Percentiles rank a stretch among this genome's conserved stretches.
Conservation (phyloP, 2,888 invertebrate genomes). For the Koerneria pararmatus region DNA sequence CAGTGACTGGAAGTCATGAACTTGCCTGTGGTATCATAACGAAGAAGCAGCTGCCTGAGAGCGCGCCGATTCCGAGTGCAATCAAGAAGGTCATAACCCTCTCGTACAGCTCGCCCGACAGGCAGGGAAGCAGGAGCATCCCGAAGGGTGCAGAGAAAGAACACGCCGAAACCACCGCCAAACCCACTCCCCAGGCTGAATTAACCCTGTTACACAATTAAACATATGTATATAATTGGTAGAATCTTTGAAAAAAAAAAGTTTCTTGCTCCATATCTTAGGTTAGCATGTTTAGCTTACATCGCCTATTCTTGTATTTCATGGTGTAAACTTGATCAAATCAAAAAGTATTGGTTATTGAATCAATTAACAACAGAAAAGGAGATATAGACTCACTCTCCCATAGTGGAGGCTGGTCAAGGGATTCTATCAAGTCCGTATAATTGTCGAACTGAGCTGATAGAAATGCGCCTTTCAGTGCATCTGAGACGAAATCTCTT, state of each 20-base stretch:
- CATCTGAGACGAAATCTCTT: constrained; percentile 37
- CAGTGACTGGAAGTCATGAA: no score
- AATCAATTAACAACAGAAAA: neutral
- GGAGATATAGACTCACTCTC: constrained; percentile 38
- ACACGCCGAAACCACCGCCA: constrained; percentile 51
- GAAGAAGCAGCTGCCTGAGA: constrained; percentile 51
- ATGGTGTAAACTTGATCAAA: neutral
- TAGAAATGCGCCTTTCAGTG: constrained; percentile 41
- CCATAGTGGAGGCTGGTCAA: constrained; percentile 41
- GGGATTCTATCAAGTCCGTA: constrained; percentile 32
- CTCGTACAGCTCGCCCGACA: constrained; percentile 41
- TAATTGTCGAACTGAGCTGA: constrained; percentile 38
- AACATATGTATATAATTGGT: neutral
- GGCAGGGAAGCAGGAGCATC: constrained; percentile 49
- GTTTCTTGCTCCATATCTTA: no score
- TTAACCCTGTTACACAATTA: neutral
- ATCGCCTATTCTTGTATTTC: neutral
- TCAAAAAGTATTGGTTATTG: neutral
- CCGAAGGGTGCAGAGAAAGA: constrained; percentile 51
- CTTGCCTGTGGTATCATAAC: constrained; percentile 52
- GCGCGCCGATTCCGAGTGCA: constrained; percentile 54
- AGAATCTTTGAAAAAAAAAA: no score
- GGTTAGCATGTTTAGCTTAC: neutral
- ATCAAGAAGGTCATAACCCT: constrained; percentile 53
- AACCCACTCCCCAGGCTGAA: constrained; percentile 55